A percentile compares a stretch with the other conserved stretches of the same genome.
Evolutionary conservation across 1,140 invertebrate species (phyloP).

Genomic region (Leptopilina clavipes): DNA sequence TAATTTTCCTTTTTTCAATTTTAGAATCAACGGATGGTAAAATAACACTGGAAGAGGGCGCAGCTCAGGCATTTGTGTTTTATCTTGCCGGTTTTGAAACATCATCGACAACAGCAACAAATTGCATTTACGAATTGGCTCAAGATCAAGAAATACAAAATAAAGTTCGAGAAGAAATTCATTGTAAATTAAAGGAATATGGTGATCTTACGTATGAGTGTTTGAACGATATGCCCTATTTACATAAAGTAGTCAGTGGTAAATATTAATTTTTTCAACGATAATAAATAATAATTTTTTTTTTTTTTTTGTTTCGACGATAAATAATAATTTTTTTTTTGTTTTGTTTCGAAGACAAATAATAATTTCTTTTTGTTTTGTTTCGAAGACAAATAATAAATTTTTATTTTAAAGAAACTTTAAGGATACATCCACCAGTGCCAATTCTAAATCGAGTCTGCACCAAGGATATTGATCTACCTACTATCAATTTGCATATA

Average conservation of each 20-base stretch:
- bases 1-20: slow-evolving; percentile 35
- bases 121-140: slow-evolving; percentile 66
- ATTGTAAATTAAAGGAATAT: slow-evolving; percentile 35
- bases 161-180: slow-evolving; percentile 64
- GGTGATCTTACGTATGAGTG: slow-evolving; percentile 51
- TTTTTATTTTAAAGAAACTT: slow-evolving; percentile 74
- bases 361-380: too few relatives aligned
- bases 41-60: neutral
- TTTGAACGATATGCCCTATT: slow-evolving; percentile 56
- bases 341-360: too few relatives aligned
- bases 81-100: slow-evolving; percentile 57
- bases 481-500: slow-evolving; percentile 77
- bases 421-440: slow-evolving; percentile 80
- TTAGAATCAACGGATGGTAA: slow-evolving; percentile 5
- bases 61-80: neutral
- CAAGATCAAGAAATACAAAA: slow-evolving; percentile 60
- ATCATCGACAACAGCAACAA: slow-evolving; percentile 57
- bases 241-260: slow-evolving; percentile 55
- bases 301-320: too few relatives aligned
- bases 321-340: too few relatives aligned
- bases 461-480: slow-evolving; percentile 76
- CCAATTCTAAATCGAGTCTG: slow-evolving; percentile 76
- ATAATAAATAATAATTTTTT: too few relatives aligned
- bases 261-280: slow-evolving; percentile 27
- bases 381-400: too few relatives aligned